Evolutionary conservation across 64 coral and sea anemone species (phyloP).

Genomic region (Pocillopora verrucosa): DNA sequence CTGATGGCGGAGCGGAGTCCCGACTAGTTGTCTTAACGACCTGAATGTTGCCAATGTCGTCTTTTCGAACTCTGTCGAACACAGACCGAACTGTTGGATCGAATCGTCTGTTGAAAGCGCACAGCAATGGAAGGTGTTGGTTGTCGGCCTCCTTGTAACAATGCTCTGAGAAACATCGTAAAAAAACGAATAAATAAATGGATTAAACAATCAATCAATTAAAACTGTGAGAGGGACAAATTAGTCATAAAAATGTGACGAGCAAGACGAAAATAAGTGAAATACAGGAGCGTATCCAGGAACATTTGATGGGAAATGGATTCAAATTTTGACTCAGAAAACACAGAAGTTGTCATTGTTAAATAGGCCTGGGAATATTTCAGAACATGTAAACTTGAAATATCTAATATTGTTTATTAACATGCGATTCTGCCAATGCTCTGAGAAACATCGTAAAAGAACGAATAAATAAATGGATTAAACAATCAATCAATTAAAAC

Average conservation of each 20-base stretch:
- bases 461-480: background rate
- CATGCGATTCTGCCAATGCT: no score
- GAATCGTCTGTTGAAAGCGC: constrained; percentile 92
- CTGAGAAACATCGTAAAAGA: background rate
- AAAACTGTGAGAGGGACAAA: no score
- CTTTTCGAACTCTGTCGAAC: constrained; percentile 25
- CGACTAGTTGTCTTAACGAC: constrained; percentile 84
- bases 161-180: constrained; percentile 8
- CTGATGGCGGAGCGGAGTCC: constrained; percentile 53
- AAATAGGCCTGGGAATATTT: no score
- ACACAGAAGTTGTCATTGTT: no score
- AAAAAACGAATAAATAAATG: background rate
- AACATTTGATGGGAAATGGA: no score
- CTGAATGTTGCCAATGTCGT: constrained; percentile 69
- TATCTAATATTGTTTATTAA: no score
- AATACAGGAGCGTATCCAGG: no score
- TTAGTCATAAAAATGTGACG: no score
- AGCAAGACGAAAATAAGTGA: no score
- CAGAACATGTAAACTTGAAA: no score
- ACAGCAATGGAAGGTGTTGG: constrained; percentile 50
- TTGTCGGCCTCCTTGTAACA: constrained; percentile 71
- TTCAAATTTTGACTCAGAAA: no score
- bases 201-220: background rate
- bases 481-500: background rate
- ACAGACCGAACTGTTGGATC: constrained; percentile 59